A percentile compares a stretch with the other conserved stretches of the same genome.
phyloP scores from a whole-genome alignment of 2,113 vertebrate species.

The Stictonetta naevosa region DNA sequence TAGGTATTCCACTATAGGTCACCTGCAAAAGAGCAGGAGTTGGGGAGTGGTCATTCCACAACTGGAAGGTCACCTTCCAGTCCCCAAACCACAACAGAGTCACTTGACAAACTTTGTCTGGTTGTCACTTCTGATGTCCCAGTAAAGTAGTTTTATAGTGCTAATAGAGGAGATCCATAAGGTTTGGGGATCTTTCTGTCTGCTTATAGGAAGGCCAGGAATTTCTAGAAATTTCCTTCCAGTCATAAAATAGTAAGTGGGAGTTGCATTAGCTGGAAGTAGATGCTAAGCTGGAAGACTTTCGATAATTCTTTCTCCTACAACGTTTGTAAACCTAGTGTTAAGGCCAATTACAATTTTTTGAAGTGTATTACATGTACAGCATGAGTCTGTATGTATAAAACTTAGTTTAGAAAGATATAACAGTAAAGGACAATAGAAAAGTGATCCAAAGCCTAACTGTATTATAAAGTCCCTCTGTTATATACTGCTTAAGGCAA shows the following conservation, averaged over 20 bases:
- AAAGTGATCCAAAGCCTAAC: not conserved
- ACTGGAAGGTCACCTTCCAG: not conserved
- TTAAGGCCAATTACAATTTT: not conserved
- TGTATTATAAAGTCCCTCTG: not conserved
- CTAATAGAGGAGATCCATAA: not conserved
- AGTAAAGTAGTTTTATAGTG: not conserved
- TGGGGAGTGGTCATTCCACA: accelerated
- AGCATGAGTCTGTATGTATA: not conserved
- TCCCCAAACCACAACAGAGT: accelerated
- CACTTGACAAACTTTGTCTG: not conserved
- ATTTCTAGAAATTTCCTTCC: not conserved
- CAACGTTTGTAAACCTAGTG: not conserved
- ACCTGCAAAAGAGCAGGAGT: not conserved
- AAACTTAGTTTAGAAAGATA: not conserved
- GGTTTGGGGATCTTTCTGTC: not conserved
- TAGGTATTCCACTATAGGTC: not conserved
- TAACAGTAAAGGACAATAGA: not conserved
- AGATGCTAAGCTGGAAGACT: not conserved
- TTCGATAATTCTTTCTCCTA: not conserved
- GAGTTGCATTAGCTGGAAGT: not conserved
- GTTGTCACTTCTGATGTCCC: not conserved
- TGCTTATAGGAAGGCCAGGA: not conserved
- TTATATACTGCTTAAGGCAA: not conserved
- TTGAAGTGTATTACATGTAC: not conserved
- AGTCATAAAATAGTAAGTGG: not conserved